Base-by-base conservation (phyloP, 1,140 invertebrate genomes). In the Dolichoris vasculosae region DNA sequence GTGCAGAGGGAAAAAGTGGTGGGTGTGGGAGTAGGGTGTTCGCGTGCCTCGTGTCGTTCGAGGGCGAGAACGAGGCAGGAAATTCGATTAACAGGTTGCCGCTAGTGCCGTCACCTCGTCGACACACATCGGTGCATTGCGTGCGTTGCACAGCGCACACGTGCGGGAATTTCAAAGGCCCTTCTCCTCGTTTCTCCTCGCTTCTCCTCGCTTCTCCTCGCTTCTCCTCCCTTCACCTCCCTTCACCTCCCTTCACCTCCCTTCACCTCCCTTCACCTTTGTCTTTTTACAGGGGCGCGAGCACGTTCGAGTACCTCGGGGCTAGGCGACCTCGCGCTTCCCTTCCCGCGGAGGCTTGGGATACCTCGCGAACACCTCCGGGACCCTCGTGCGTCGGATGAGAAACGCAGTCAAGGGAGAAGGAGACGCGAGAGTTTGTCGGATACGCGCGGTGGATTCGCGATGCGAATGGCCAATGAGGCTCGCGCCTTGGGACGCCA, bases 1-100 rank as follows among this genome's bases (percentile, higher is more conserved):
- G n/a, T n/a, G n/a, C n/a, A n/a, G n/a, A n/a, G n/a, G n/a, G n/a
- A n/a, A n/a, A n/a, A n/a, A n/a, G n/a, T n/a, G 23, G 32, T 15
- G 23, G 46, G 9, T 23, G 35, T 26, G 23, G 71, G 71, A 43
- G 63, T 0, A 7, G 46, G 17, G 80, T 26, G 23, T 4, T 69
- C 80, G 80, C 80, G 80, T 71, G 80, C 64, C 55, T 71, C 73
- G 82, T 59, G 73, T 38, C 35, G 35, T 80, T 84, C 73, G 73
- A 78, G 73, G 40, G 86, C 63, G 64, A 78, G 77, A 82, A 81
- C 32, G 79, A 69, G 38, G 30, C 81, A 88, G 87, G 83, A 87
- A 87, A 86, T 86, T 87, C 77, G 83, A 89, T 88, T 90, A 90
- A 90, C 90, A 89, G 90, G 90, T 90, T 90, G 89, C 80, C 86